phyloP scores from a whole-genome alignment of 37 sponge, comb jelly and placozoan genomes.

The Oopsacas minuta region DNA sequence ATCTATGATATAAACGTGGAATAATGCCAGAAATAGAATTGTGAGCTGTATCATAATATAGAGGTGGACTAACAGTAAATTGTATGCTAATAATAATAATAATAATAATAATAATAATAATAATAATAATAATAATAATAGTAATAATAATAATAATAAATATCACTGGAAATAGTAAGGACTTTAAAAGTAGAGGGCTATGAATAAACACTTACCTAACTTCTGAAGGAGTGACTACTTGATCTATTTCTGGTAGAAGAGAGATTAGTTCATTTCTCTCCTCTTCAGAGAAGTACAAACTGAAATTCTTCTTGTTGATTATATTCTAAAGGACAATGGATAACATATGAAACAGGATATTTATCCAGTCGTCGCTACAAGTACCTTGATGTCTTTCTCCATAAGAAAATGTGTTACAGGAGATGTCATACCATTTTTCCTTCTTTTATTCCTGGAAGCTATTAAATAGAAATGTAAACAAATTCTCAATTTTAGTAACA shows the following conservation, averaged over 20 bases:
- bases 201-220: neutral
- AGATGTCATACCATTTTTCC: slow-evolving; percentile 1
- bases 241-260: neutral
- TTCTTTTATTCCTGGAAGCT: neutral
- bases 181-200: too few relatives aligned
- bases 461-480: neutral
- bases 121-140: neutral
- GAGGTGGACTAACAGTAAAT: too few relatives aligned
- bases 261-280: neutral
- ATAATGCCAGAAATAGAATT: too few relatives aligned
- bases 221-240: neutral
- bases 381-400: slow-evolving; percentile 8
- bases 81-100: neutral
- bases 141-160: neutral
- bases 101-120: neutral
- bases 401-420: neutral
- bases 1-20: too few relatives aligned
- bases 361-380: neutral
- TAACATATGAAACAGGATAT: neutral
- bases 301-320: neutral
- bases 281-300: neutral
- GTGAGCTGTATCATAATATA: too few relatives aligned
- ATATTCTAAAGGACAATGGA: neutral
- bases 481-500: neutral
- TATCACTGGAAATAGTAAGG: too few relatives aligned